phyloP scores from a whole-genome alignment of 37 sponge, comb jelly and placozoan genomes.

The Oscarella lobularis region DNA sequence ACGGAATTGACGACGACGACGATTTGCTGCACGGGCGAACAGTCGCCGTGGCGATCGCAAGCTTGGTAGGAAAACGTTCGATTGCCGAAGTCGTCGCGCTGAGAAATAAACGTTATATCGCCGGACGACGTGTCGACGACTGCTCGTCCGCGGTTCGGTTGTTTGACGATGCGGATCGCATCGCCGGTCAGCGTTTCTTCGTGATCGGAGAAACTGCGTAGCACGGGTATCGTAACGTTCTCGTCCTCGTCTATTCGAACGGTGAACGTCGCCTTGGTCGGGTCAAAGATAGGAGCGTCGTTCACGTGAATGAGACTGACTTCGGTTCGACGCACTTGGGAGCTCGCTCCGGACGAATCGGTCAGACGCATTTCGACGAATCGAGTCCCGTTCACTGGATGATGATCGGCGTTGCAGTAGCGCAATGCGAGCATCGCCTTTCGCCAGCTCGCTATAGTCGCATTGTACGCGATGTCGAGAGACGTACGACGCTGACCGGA shows the following conservation, averaged over 20 bases:
- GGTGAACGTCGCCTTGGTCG: neutral
- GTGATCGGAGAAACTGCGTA: constrained; percentile 47
- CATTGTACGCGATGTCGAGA: constrained; percentile 18
- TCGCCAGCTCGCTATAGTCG: constrained; percentile 29
- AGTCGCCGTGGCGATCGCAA: constrained; percentile 52
- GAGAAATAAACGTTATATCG: constrained; percentile 25
- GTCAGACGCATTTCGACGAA: constrained; percentile 41
- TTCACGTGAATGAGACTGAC: constrained; percentile 48
- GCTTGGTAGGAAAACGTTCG: constrained; percentile 35
- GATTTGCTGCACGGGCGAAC: constrained; percentile 26
- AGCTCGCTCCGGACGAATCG: constrained; percentile 45
- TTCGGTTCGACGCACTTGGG: constrained; percentile 17
- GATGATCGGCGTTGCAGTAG: constrained; percentile 73
- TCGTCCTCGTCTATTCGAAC: constrained; percentile 43
- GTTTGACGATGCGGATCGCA: constrained; percentile 26
- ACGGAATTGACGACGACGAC: constrained; percentile 39
- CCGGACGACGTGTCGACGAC: constrained; percentile 25
- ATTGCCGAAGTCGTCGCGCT: constrained; percentile 41
- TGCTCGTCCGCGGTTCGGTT: constrained; percentile 29
- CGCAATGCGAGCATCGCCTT: constrained; percentile 33
- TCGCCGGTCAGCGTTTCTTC: constrained; percentile 47
- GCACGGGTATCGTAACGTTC: constrained; percentile 41
- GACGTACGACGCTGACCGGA: neutral
- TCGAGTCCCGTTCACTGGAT: constrained; percentile 38
- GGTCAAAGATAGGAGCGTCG: constrained; percentile 37